A percentile compares a stretch with the other conserved stretches of the same genome.
Evolutionary conservation across 1,140 invertebrate species (phyloP).

Genomic region (Zophobas morio): DNA sequence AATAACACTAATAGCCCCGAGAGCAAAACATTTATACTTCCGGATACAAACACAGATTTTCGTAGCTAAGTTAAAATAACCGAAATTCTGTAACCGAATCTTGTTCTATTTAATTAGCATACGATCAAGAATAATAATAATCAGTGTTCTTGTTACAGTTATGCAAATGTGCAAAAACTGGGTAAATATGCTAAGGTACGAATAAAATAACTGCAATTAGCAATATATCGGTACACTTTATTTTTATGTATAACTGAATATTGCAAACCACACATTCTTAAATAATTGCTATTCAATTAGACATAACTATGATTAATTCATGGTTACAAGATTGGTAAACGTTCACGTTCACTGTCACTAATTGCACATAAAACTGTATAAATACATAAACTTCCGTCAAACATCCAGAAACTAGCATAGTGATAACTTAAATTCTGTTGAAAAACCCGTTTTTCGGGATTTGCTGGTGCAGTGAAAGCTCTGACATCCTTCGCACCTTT

Average conservation of each 20-base stretch:
- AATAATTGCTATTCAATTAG: slow-evolving; percentile 37
- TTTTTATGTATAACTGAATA: slow-evolving; percentile 27
- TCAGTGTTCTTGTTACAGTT: slow-evolving; percentile 28
- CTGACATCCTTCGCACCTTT: neutral
- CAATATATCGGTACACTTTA: slow-evolving; percentile 37
- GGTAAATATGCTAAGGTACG: slow-evolving; percentile 36
- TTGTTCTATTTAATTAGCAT: neutral
- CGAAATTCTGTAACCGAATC: neutral
- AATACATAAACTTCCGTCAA: neutral
- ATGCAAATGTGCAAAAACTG: slow-evolving; percentile 21
- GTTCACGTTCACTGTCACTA: slow-evolving; percentile 38
- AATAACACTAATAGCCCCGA: too few relatives aligned
- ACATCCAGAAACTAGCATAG: neutral
- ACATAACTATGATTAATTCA: slow-evolving; percentile 39
- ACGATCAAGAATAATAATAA: slow-evolving; percentile 8
- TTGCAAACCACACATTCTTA: slow-evolving; percentile 33
- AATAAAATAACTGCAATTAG: slow-evolving; percentile 29
- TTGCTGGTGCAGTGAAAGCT: neutral
- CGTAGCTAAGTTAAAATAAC: too few relatives aligned
- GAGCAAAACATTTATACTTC: too few relatives aligned
- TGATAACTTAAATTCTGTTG: neutral
- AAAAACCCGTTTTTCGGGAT: slow-evolving; percentile 9
- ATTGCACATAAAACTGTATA: neutral
- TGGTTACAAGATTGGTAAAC: slow-evolving; percentile 22
- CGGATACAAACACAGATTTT: too few relatives aligned